Percentiles rank a stretch among this genome's conserved stretches.
Evolutionary conservation across 1,140 invertebrate species (phyloP).

Genomic region (Aphelinus atriplicis): DNA sequence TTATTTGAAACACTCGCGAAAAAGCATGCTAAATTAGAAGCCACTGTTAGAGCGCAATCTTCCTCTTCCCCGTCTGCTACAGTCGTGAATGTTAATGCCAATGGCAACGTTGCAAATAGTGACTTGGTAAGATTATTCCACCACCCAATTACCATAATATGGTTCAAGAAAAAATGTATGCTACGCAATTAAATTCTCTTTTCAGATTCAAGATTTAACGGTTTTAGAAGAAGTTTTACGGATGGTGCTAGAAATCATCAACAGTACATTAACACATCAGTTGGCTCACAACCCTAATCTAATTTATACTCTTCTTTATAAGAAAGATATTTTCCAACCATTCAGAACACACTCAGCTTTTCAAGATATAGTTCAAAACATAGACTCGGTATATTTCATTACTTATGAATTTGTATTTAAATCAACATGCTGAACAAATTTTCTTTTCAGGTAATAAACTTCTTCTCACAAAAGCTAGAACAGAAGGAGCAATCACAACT

Average conservation of each 20-base stretch:
- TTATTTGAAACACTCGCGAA: constrained; percentile 89
- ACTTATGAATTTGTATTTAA: constrained; percentile 36
- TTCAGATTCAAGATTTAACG: constrained; percentile 84
- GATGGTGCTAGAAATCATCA: constrained; percentile 96
- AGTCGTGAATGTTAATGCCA: constrained; percentile 46
- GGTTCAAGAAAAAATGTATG: background rate
- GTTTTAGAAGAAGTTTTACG: constrained; percentile 97
- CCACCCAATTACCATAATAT: background rate
- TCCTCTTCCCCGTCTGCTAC: constrained; percentile 42
- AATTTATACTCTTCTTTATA: constrained; percentile 95
- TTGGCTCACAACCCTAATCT: constrained; percentile 92
- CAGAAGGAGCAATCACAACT: constrained; percentile 72
- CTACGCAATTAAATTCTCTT: constrained; percentile 1
- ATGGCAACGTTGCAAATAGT: constrained; percentile 54
- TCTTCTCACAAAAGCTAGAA: constrained; percentile 85
- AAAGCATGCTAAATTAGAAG: constrained; percentile 74
- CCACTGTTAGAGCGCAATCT: constrained; percentile 57
- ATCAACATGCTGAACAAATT: constrained; percentile 41
- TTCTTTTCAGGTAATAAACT: constrained; percentile 81
- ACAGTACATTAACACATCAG: constrained; percentile 90
- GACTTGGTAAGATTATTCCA: constrained; percentile 55
- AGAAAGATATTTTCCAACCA: constrained; percentile 88
- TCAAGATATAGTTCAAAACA: constrained; percentile 96
- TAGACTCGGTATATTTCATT: constrained; percentile 82
- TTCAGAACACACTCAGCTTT: constrained; percentile 89